Conservation (phyloP, 2,113 vertebrate species). For the Actenoides lindsayi region DNA sequence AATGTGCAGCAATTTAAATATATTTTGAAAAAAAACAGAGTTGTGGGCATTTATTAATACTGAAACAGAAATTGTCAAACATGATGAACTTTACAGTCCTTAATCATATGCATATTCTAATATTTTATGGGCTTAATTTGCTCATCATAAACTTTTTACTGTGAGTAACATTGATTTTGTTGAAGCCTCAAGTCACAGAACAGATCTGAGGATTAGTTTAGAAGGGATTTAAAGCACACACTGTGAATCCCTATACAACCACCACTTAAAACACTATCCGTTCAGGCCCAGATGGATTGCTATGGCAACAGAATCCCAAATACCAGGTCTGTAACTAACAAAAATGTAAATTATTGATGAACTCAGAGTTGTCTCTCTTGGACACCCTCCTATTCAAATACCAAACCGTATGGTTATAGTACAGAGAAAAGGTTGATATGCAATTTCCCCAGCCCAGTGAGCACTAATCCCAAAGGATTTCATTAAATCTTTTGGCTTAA, state of each 20-base stretch:
- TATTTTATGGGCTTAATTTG: slow-evolving; percentile 36
- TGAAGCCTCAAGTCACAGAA: slow-evolving; percentile 20
- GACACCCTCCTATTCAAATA: slow-evolving; percentile 54
- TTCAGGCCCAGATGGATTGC: slow-evolving; percentile 63
- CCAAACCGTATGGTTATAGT: slow-evolving; percentile 25
- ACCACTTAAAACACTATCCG: slow-evolving; percentile 54
- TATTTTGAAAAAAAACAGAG: slow-evolving; percentile 4
- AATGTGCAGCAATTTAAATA: slow-evolving; percentile 33
- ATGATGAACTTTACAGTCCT: slow-evolving; percentile 13
- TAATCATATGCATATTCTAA: slow-evolving; percentile 21
- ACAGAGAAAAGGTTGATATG: slow-evolving; percentile 53
- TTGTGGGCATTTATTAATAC: slow-evolving; percentile 33
- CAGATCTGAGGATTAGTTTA: slow-evolving; percentile 70
- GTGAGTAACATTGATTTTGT: slow-evolving; percentile 60
- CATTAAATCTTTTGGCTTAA: slow-evolving; percentile 74
- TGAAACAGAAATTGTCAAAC: slow-evolving; percentile 21
- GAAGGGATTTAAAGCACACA: slow-evolving; percentile 61
- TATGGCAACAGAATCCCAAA: slow-evolving; percentile 68
- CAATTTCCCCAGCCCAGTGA: slow-evolving; percentile 60
- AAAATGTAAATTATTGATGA: slow-evolving; percentile 73
- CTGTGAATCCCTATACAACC: slow-evolving; percentile 59
- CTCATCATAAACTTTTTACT: slow-evolving; percentile 46
- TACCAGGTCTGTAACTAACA: slow-evolving; percentile 64
- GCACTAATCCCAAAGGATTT: slow-evolving; percentile 74
- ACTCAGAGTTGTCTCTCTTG: slow-evolving; percentile 54